These are phyloP conservation scores for Brachypterus glaber DNA, from an alignment of 2,888 invertebrate species.

Conservation along the genomic window DNA sequence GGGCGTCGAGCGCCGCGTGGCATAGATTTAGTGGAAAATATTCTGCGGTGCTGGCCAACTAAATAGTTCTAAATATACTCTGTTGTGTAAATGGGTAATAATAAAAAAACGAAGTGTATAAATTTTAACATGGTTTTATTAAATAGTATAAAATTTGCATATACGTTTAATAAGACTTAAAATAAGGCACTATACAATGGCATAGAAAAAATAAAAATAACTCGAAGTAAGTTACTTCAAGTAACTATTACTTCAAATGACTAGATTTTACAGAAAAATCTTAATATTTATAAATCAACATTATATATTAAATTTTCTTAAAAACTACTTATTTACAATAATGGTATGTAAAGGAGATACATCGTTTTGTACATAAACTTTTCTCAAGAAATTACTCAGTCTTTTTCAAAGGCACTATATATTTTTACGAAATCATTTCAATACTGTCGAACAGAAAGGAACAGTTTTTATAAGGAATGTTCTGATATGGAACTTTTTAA, in stretches of 20 bases:
- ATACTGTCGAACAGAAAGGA: conserved; percentile 23
- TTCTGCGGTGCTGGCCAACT: too few relatives aligned
- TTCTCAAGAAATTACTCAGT: conserved; percentile 25
- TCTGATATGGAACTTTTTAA: too few relatives aligned
- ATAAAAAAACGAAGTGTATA: conserved; percentile 17
- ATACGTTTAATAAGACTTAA: conserved; percentile 33
- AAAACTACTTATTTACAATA: conserved; percentile 14
- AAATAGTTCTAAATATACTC: too few relatives aligned
- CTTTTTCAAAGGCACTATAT: conserved; percentile 29
- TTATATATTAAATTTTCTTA: conserved; percentile 25
- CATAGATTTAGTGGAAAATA: not conserved
- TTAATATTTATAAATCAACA: too few relatives aligned
- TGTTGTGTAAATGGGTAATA: too few relatives aligned
- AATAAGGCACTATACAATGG: conserved; percentile 43
- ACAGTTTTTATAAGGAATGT: conserved; percentile 16
- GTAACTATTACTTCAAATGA: conserved; percentile 35
- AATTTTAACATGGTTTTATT: conserved; percentile 31
- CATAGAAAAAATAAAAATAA: conserved; percentile 36
- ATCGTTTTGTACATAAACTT: conserved; percentile 32
- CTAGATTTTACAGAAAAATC: conserved; percentile 16
- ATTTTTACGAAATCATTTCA: conserved; percentile 12
- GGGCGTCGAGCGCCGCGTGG: not conserved
- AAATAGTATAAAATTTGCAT: conserved; percentile 39
- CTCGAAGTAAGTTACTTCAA: conserved; percentile 28
- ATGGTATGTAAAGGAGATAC: conserved; percentile 17